Percentiles rank a stretch among this genome's conserved stretches.
phyloP scores from a whole-genome alignment of 2,113 vertebrate genomes.

The Jaculus jaculus region DNA sequence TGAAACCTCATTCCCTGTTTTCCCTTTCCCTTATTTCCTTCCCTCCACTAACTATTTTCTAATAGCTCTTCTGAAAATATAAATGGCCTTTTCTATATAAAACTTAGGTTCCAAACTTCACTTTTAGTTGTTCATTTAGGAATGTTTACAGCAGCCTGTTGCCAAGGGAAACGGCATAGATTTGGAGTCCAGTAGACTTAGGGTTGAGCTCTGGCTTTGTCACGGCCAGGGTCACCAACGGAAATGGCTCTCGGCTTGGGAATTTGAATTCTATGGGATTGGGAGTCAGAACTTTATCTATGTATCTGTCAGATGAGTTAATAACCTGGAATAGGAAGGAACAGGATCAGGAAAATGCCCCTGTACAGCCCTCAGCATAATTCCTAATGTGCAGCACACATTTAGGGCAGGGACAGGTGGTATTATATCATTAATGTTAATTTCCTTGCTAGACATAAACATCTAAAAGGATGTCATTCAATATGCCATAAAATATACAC shows the following conservation, averaged over 20 bases:
- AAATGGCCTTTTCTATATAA: not conserved
- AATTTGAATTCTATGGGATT: not conserved
- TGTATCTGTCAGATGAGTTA: not conserved
- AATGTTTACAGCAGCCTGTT: not conserved
- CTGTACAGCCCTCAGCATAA: accelerated
- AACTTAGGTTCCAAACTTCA: not conserved
- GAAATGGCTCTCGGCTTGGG: not conserved
- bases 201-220: not conserved
- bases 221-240: accelerated
- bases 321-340: too few species aligned
- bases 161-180: not conserved
- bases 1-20: not conserved
- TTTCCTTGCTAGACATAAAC: not conserved
- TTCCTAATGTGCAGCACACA: not conserved
- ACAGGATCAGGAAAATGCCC: not conserved
- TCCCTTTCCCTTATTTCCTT: not conserved
- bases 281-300: not conserved
- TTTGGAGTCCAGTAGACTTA: not conserved
- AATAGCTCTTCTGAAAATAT: slow-evolving; percentile 6
- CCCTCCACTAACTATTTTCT: not conserved
- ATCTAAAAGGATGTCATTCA: not conserved
- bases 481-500: not conserved
- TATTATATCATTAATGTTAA: not conserved
- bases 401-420: not conserved
- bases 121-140: not conserved